phyloP scores from a whole-genome alignment of 2,888 invertebrate genomes.

The Oligia latruncula region DNA sequence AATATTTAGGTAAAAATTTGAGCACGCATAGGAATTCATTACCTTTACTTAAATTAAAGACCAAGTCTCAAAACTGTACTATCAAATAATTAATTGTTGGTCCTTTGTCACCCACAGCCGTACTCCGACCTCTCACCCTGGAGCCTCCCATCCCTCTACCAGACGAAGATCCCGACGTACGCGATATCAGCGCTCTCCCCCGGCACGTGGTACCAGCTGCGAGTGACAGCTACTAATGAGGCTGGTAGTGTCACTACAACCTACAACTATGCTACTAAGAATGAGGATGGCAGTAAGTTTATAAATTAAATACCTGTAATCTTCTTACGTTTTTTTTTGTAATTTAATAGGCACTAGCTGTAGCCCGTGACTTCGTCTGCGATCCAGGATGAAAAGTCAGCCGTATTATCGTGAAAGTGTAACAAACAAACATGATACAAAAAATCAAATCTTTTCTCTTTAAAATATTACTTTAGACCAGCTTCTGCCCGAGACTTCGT shows the following conservation, averaged over 20 bases:
- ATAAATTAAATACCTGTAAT: too few species aligned
- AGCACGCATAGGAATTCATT: background rate
- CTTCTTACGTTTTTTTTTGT: too few species aligned
- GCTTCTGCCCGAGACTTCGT: too few species aligned
- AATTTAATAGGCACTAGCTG: too few species aligned
- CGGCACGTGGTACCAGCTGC: slow-evolving; percentile 91
- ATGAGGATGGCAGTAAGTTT: slow-evolving; percentile 89
- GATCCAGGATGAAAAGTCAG: too few species aligned
- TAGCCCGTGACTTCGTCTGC: too few species aligned
- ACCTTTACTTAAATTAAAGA: background rate
- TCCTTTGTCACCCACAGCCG: slow-evolving; percentile 59
- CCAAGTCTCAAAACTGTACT: background rate
- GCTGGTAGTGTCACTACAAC: slow-evolving; percentile 90
- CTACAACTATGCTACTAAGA: slow-evolving; percentile 91
- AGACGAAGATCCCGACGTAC: slow-evolving; percentile 77
- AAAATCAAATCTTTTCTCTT: too few species aligned
- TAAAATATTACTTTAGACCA: too few species aligned
- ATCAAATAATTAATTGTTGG: background rate
- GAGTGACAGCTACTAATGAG: slow-evolving; percentile 91
- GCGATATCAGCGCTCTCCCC: slow-evolving; percentile 88
- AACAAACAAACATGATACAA: too few species aligned
- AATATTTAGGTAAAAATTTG: background rate
- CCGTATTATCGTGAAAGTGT: too few species aligned
- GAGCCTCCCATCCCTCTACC: slow-evolving; percentile 75
- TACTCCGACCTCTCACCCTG: slow-evolving; percentile 77